Evolutionary conservation across 2,113 vertebrate genomes (phyloP), one percentile per base, ranked within the genome.

Genomic region (Pedionomus torquatus): DNA sequence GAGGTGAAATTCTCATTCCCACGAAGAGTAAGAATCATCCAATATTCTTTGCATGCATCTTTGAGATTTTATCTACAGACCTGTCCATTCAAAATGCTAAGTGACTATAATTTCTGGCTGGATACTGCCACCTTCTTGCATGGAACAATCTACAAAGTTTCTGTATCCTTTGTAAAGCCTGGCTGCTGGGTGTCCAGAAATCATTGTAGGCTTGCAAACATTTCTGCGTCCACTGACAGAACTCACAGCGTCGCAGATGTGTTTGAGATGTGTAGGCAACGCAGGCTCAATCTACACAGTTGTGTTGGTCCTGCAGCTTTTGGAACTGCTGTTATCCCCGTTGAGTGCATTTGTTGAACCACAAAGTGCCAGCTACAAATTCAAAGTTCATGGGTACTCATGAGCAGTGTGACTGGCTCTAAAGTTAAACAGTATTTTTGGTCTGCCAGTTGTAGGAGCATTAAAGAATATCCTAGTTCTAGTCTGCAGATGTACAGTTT

Each of bases 341-440:
- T 0, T 0, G 0, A 81, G 16, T 37, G 8, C 7, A 13, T 35
- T n/a, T 41, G 17, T 37, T 8, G 3, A 41, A 24, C 61, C 15
- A 55, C 5, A 9, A 71, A 82, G 35, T 46, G 9, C 52, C 35
- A 39, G 41, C 15, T 61, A 63, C 26, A 51, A 39, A 66, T 55
- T 61, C 10, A 12, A 63, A 61, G 33, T 28, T 21, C 17, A 6
- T 25, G 28, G 21, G 13, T 49, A 31, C 5, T 54, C 20, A 33
- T 2, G 2, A 76, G 41, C 17, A 41, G 13, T 7, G 30, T 60
- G 24, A 35, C n/a, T 12, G 10, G 78, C 19, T 17, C 17, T 39
- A 23, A 64, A 54, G 10, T 52, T 48, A 30, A 13, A 37, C 9
- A 13, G 17, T 28, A 54, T 66, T 68, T 71, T 25, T 41, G 5